A percentile compares a stretch with the other conserved stretches of the same genome.
Evolutionary conservation across 2,888 invertebrate species (phyloP).

Genomic region (Linnaemya vulpina): DNA sequence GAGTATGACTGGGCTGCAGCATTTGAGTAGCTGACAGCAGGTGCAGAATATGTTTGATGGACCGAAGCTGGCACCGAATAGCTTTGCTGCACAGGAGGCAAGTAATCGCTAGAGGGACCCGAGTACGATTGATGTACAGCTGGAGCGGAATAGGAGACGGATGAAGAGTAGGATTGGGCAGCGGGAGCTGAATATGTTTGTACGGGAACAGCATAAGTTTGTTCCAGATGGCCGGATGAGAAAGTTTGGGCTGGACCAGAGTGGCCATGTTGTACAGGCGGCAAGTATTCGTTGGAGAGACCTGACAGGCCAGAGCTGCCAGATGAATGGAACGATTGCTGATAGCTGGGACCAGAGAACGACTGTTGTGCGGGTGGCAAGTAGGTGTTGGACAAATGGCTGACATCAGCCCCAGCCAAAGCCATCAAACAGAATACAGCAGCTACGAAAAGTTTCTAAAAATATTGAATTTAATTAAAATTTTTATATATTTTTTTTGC

Average conservation of each 20-base stretch:
- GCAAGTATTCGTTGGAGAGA: constrained; percentile 78
- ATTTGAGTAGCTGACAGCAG: constrained; percentile 49
- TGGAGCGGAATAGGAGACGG: constrained; percentile 69
- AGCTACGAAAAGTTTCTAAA: constrained; percentile 79
- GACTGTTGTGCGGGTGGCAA: constrained; percentile 76
- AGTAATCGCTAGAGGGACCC: constrained; percentile 58
- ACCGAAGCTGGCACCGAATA: constrained; percentile 52
- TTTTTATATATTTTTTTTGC: neutral
- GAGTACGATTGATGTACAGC: constrained; percentile 69
- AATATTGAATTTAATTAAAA: neutral
- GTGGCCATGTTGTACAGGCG: constrained; percentile 71
- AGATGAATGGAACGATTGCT: constrained; percentile 71
- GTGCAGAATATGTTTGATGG: constrained; percentile 31
- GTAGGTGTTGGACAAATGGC: constrained; percentile 78
- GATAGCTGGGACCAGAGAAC: constrained; percentile 38
- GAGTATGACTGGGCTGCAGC: constrained; percentile 70
- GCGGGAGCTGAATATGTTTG: constrained; percentile 57
- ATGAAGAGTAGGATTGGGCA: constrained; percentile 40
- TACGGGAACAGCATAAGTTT: constrained; percentile 71
- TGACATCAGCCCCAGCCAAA: constrained; percentile 80
- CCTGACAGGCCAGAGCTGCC: constrained; percentile 56
- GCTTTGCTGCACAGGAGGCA: constrained; percentile 47
- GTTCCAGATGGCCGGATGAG: constrained; percentile 51
- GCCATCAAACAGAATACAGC: constrained; percentile 78
- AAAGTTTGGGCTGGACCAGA: constrained; percentile 18